These are phyloP conservation scores for Nilaparvata lugens DNA, from an alignment of 1,140 invertebrate species.

Conservation along the genomic window DNA sequence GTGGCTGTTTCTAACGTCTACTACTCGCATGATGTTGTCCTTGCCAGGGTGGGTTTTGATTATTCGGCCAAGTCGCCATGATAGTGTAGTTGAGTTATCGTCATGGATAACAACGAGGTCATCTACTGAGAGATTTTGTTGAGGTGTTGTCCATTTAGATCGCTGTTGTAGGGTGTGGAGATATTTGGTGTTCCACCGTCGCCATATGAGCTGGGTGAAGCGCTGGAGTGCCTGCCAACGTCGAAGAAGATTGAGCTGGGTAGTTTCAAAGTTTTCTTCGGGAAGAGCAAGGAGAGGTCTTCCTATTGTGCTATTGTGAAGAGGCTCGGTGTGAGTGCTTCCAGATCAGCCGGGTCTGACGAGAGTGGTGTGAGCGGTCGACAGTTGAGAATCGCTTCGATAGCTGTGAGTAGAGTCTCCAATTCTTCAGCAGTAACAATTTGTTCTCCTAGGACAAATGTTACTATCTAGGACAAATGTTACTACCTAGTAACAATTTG, in stretches of 20 bases:
- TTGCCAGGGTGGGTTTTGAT: constrained; percentile 19
- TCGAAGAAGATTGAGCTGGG: constrained; percentile 18
- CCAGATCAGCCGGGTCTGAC: constrained; percentile 13
- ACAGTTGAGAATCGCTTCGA: constrained; percentile 26
- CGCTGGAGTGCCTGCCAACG: constrained; percentile 24
- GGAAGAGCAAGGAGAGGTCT: constrained; percentile 18
- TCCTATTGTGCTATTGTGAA: constrained; percentile 31
- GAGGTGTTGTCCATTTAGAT: constrained; percentile 24
- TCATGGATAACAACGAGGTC: constrained; percentile 23
- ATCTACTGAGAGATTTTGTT: constrained; percentile 10
- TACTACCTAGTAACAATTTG: too few species aligned
- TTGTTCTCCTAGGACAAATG: too few species aligned
- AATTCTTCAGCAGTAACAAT: too few species aligned
- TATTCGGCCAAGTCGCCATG: constrained; percentile 27
- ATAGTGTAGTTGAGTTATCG: neutral
- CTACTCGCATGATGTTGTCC: constrained; percentile 24
- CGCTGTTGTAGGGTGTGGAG: constrained; percentile 25
- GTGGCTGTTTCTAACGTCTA: constrained; percentile 27
- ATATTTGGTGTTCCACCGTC: constrained; percentile 33
- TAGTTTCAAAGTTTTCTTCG: constrained; percentile 15
- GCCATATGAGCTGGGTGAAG: constrained; percentile 29
- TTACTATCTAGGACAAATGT: too few species aligned
- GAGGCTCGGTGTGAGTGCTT: constrained; percentile 25
- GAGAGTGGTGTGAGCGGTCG: constrained; percentile 23
- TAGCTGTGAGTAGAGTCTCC: too few species aligned